phyloP scores from a whole-genome alignment of 1,140 invertebrate species.

The Nebria ingens region DNA sequence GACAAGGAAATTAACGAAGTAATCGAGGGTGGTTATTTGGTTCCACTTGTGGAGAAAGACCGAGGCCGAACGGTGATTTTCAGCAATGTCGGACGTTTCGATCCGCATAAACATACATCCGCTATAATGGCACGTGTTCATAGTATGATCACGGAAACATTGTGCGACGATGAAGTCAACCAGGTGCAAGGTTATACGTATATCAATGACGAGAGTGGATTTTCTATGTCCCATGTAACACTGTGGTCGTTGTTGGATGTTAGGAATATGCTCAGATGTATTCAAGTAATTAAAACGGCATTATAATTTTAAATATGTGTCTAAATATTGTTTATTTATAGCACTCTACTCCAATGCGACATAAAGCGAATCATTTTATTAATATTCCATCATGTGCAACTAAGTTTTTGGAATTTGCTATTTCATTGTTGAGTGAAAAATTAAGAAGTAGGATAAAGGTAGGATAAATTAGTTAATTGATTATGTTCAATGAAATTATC shows the following conservation, averaged over 20 bases:
- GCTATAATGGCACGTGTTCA: conserved; percentile 67
- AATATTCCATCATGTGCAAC: conserved; percentile 68
- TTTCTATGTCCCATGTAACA: conserved; percentile 70
- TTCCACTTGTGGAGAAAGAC: conserved; percentile 65
- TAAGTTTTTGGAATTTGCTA: conserved; percentile 66
- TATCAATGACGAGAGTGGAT: conserved; percentile 72
- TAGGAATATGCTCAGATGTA: conserved; percentile 63
- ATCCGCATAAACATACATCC: conserved; percentile 62
- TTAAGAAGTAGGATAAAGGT: conserved; percentile 63
- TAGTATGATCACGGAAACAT: conserved; percentile 60
- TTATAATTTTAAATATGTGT: too few relatives aligned
- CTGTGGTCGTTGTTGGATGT: conserved; percentile 73
- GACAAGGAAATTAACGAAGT: conserved; percentile 63
- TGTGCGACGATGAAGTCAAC: conserved; percentile 71
- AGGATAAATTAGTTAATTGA: conserved; percentile 27
- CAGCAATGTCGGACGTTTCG: conserved; percentile 59
- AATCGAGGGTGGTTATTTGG: conserved; percentile 67
- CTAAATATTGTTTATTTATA: conserved; percentile 34
- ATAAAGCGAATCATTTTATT: conserved; percentile 74
- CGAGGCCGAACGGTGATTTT: conserved; percentile 65
- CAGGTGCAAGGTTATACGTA: conserved; percentile 69
- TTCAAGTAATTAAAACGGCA: too few relatives aligned
- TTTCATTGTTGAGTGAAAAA: conserved; percentile 71
- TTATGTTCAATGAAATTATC: neutral
- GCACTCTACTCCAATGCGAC: conserved; percentile 79